A percentile compares a stretch with the other conserved stretches of the same genome.
These are phyloP conservation scores for Ectobius pallidus DNA, from an alignment of 2,888 invertebrate species.

Conservation along the genomic window DNA sequence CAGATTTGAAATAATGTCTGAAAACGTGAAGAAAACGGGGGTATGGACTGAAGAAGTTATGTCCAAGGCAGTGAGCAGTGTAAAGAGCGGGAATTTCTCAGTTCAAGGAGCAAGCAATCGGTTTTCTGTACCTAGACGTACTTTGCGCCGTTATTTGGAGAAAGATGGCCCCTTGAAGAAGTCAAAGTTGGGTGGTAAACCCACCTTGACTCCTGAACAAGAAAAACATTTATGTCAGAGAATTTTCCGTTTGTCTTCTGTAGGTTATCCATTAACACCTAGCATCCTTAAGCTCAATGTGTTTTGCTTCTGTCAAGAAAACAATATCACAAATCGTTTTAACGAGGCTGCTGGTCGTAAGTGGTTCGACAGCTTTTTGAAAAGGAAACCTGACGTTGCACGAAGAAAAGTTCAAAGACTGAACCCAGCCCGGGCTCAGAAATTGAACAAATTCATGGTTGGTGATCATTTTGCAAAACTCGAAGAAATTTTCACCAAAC, in stretches of 20 bases:
- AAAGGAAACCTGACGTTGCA: neutral
- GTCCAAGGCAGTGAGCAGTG: neutral
- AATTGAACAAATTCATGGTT: neutral
- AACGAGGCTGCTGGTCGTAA: slow-evolving; percentile 3
- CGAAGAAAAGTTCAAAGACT: neutral
- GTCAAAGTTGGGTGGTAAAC: neutral
- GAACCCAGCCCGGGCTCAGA: slow-evolving; percentile 1
- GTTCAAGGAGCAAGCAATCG: neutral
- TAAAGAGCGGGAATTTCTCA: no score
- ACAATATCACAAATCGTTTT: neutral
- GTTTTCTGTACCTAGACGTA: neutral
- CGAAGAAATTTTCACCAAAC: neutral
- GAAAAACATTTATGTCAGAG: neutral
- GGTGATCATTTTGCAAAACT: no score
- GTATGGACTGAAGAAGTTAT: no score
- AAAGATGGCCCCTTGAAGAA: neutral
- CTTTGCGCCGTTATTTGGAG: no score
- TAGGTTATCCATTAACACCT: neutral
- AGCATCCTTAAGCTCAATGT: neutral
- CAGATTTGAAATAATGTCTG: neutral
- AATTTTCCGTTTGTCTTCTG: neutral
- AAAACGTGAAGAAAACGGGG: neutral
- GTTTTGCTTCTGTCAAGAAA: neutral
- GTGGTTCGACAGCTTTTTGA: slow-evolving; percentile 18
- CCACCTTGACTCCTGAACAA: neutral